Conservation (phyloP, 37 sponge, comb jelly and placozoan genomes). For the Dysidea cf. avara region DNA sequence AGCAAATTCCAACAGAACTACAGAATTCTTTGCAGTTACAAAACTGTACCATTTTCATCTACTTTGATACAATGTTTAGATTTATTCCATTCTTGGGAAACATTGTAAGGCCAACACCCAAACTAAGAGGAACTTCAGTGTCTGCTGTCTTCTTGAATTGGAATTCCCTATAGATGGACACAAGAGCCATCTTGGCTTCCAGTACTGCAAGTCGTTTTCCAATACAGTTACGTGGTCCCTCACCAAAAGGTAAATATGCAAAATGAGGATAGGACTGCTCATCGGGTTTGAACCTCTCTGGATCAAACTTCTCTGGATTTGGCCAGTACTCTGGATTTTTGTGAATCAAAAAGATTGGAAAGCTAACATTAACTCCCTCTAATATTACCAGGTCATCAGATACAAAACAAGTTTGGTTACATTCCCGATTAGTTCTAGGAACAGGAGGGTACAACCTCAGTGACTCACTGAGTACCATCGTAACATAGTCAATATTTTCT, state of each 20-base stretch:
- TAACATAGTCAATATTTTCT: too few relatives aligned
- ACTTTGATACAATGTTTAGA: too few relatives aligned
- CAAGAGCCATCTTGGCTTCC: conserved; percentile 74
- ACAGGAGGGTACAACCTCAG: conserved; percentile 69
- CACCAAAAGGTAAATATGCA: conserved; percentile 66
- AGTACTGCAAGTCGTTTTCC: conserved; percentile 82
- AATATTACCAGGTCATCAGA: conserved; percentile 35
- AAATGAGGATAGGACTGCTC: conserved; percentile 47
- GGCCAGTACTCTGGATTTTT: conserved; percentile 69
- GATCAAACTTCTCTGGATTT: conserved; percentile 73
- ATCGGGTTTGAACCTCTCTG: too few relatives aligned
- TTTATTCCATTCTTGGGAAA: too few relatives aligned
- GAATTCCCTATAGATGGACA: conserved; percentile 45
- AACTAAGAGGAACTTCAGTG: too few relatives aligned
- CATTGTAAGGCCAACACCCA: too few relatives aligned
- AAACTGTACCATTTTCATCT: too few relatives aligned
- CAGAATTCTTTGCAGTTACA: too few relatives aligned
- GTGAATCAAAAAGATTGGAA: conserved; percentile 55
- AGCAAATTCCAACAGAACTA: too few relatives aligned
- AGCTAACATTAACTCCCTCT: conserved; percentile 12
- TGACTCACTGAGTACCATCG: too few relatives aligned
- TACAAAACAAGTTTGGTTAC: not conserved
- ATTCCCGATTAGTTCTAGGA: conserved; percentile 14
- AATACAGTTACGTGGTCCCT: conserved; percentile 85
- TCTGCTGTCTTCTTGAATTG: conserved; percentile 44